phyloP scores from a whole-genome alignment of 2,113 vertebrate species.

The Gracilinanus agilis region DNA sequence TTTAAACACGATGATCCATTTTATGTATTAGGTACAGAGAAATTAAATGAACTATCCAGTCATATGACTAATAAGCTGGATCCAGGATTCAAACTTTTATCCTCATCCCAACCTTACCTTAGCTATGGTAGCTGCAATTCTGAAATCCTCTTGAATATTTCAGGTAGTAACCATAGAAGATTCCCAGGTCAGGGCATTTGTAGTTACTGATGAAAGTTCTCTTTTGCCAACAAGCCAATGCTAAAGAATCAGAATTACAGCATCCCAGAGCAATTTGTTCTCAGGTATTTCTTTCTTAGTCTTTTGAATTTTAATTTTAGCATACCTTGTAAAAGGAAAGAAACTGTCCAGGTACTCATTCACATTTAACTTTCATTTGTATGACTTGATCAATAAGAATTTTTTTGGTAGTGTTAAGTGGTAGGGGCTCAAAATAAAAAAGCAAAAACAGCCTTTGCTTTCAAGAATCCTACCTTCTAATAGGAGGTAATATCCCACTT shows the following conservation, averaged over 20 bases:
- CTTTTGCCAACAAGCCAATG: slow-evolving; percentile 18
- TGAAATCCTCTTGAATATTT: slow-evolving; percentile 1
- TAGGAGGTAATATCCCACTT: neutral
- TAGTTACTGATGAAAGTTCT: neutral
- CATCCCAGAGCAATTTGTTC: slow-evolving; percentile 17
- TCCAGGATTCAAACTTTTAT: neutral
- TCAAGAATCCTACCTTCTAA: neutral
- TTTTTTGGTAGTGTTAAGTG: neutral
- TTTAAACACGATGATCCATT: neutral
- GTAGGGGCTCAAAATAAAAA: neutral
- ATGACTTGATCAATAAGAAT: neutral
- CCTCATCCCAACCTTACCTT: neutral
- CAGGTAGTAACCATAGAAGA: neutral
- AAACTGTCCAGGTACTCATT: slow-evolving; percentile 21
- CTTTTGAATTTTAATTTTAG: slow-evolving; percentile 40
- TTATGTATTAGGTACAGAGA: neutral
- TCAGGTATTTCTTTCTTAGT: slow-evolving; percentile 12
- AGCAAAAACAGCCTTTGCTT: neutral
- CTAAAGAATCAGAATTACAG: neutral
- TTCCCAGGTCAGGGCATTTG: slow-evolving; percentile 6
- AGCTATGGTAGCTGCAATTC: neutral
- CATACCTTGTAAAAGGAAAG: neutral
- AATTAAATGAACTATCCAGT: neutral
- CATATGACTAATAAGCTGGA: neutral
- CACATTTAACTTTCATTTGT: neutral